Evolutionary conservation across 2,888 invertebrate genomes (phyloP), one percentile per base, ranked within the genome.

Genomic region (Stenichneumon culpator): DNA sequence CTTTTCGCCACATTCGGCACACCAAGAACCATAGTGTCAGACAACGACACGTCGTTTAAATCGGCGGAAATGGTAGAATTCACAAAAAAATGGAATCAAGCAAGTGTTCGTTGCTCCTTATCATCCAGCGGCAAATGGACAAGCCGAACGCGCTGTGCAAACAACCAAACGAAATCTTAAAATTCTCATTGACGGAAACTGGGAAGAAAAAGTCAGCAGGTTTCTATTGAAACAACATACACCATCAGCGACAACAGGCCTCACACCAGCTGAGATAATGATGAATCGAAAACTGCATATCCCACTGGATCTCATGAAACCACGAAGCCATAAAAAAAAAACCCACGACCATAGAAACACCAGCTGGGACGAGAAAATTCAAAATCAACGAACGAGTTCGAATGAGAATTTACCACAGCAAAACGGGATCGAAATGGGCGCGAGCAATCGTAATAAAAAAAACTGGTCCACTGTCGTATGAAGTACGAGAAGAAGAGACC

Each of bases 61-160:
- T 86, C 87, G 5, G 77, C 54, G 19, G 89, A 90, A 67, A 90
- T 91, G 57, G 47, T 73, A 36, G 50, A 84, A 9, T 90, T 89
- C 75, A 79, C 79, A 25, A 16, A 67, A 9, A 44, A 36, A 88
- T 73, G 86, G 88, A 16, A 88, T 90, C 54, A 39, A 82, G 57
- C 83, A 72, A 63, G 79, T 39, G 80, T 79, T 70, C 60, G 70
- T 86, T 16, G 87, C 89, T 28, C 89, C 88, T 28, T 87, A 88
- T 69, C 84, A 88, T 67, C 89, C 89, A 63, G 57, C 84, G 5
- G 77, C 89, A 9, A 91, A 89, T 82, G 89, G 90, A 22, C 87
- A 87, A 77, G 90, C 90, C 36, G 88, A 90, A 82, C 79, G 90
- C 19, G 73, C 80, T n/a, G 90, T 90, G 11, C 88, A 89, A 79